These are phyloP conservation scores for Cyclargus thomasi DNA, from an alignment of 1,140 invertebrate species.

Conservation along the genomic window DNA sequence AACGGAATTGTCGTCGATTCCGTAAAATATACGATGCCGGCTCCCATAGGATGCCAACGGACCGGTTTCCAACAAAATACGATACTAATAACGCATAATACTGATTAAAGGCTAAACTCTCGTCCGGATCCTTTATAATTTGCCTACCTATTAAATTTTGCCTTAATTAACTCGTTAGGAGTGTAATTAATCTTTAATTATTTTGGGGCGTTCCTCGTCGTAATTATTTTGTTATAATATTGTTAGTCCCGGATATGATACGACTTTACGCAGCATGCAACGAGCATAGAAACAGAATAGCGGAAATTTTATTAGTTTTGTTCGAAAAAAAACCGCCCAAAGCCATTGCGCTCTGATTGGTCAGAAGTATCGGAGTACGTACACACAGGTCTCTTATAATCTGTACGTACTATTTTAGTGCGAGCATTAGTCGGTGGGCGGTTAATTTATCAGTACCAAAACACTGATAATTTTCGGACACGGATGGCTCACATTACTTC, in stretches of 20 bases:
- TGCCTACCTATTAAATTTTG: neutral
- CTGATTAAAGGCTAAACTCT: neutral
- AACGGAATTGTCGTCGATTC: constrained; percentile 6
- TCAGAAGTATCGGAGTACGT: too few species aligned
- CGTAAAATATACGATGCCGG: constrained; percentile 7
- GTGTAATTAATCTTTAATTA: neutral
- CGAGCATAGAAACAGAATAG: too few species aligned
- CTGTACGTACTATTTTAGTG: too few species aligned
- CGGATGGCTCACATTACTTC: too few species aligned
- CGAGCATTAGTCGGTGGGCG: too few species aligned
- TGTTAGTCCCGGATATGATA: neutral
- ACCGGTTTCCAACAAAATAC: neutral
- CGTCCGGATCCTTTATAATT: neutral
- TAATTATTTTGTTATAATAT: neutral
- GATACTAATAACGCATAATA: constrained; percentile 6
- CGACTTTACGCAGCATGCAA: too few species aligned
- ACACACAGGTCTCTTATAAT: too few species aligned
- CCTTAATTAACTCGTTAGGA: neutral
- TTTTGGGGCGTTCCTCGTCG: neutral
- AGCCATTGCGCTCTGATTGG: too few species aligned
- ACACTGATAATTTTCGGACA: too few species aligned
- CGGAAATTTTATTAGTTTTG: too few species aligned
- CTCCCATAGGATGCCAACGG: neutral
- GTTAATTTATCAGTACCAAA: too few species aligned
- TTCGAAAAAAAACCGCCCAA: too few species aligned